Conservation (phyloP, 2,888 invertebrate genomes). For the Antheraea assamensis region DNA sequence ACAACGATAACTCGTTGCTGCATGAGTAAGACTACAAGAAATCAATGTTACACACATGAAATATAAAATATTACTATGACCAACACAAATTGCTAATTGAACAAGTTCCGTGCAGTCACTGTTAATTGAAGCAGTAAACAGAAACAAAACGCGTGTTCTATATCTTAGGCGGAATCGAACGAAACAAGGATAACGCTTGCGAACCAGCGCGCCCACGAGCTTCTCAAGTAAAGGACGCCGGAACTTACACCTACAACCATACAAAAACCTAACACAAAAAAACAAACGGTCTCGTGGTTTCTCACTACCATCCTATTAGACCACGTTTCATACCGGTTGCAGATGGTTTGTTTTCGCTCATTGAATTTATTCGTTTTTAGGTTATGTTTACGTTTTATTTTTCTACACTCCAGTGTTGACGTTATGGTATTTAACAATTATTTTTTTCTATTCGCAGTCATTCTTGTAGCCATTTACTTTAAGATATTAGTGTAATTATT, state of each 20-base stretch:
- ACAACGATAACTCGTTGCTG: neutral
- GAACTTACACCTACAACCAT: constrained; percentile 44
- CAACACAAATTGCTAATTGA: constrained; percentile 25
- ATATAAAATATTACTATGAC: constrained; percentile 17
- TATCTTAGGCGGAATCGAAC: constrained; percentile 90
- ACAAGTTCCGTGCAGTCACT: constrained; percentile 49
- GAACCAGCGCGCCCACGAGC: constrained; percentile 97
- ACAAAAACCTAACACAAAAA: constrained; percentile 42
- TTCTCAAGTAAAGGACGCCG: constrained; percentile 90
- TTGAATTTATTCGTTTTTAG: neutral
- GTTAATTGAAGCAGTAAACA: constrained; percentile 49
- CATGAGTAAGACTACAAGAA: neutral
- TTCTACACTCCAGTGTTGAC: too few species aligned
- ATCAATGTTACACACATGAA: neutral
- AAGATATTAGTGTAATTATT: neutral
- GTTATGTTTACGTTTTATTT: neutral
- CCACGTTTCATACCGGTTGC: constrained; percentile 17
- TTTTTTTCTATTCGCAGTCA: neutral
- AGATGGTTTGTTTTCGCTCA: neutral
- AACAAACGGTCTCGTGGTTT: constrained; percentile 70
- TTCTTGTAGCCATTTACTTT: neutral
- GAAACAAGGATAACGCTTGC: constrained; percentile 98
- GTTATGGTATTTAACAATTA: neutral
- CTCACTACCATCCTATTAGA: neutral
- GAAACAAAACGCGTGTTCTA: constrained; percentile 65